Evolutionary conservation across 2,888 invertebrate genomes (phyloP), one percentile per base, ranked within the genome.

Genomic region (Alloplasta piceator): DNA sequence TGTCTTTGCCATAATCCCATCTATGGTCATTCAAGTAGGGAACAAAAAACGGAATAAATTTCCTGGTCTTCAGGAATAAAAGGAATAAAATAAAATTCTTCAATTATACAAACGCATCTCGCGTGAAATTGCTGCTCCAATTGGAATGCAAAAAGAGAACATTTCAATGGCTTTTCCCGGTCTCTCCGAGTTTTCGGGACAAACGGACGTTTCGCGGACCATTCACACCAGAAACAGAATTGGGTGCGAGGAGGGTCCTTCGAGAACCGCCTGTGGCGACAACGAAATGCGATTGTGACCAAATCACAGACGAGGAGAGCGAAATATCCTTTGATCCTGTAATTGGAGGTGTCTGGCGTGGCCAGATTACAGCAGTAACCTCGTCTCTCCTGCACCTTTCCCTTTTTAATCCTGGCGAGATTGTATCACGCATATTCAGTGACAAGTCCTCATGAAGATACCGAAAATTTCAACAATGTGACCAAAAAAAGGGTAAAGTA

Each of bases 261-360:
- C 72, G 83, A 81, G 83, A 84, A 83, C 84, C 83, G 83, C 74
- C 78, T 76, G 50, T 66, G 50, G 58, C 48, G 36, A 16, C 36
- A 52, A 72, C 60, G 50, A 46, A 26, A 58, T 46, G 60, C 46
- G 79, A 61, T 72, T 78, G 50, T 38, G 41, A 41, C 39, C 39
- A 68, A 52, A 56, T 68, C 73, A 56, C 39, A 12, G 10, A 10
- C n/a, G 36, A 56, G 9, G 56, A 58, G 46, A 66, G 74, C 50
- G 83, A 77, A 79, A 81, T 64, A 83, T 85, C 86, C 88, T 88
- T 88, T 88, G 88, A 89, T 88, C 87, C 86, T 85, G 85, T 88
- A 88, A 89, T 89, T 89, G 89, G 81, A 87, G 87, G 87, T 87
- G 87, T 87, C 85, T 85, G 83, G 83, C 77, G 77, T 73, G 74